Conservation (phyloP, 2,113 vertebrate species). For the Paramisgurnus dabryanus region DNA sequence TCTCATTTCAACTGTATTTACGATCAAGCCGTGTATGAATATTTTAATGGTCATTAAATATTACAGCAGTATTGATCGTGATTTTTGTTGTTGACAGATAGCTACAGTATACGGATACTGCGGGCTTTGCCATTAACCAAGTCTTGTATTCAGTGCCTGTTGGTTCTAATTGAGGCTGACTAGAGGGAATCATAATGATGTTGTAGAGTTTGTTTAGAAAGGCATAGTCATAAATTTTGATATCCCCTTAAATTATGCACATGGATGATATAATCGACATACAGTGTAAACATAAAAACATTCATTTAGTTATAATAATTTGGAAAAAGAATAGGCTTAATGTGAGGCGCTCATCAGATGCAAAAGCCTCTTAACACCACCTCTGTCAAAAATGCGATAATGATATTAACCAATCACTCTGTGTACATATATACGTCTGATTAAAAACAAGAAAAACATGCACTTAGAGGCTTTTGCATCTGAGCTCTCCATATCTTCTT, state of each 20-base stretch:
- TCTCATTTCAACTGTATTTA: conserved; percentile 52
- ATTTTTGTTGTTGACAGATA: conserved; percentile 66
- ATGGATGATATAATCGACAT: conserved; percentile 23
- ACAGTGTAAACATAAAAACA: conserved; percentile 9
- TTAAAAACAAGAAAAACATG: too few species aligned
- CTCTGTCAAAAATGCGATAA: too few species aligned
- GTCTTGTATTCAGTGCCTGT: conserved; percentile 57
- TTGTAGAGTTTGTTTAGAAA: conserved; percentile 30
- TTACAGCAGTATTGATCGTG: conserved; percentile 67
- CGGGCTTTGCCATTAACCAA: conserved; percentile 71
- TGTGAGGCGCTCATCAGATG: too few species aligned
- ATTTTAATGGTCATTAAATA: conserved; percentile 68
- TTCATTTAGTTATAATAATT: not conserved
- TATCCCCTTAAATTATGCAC: conserved; percentile 34
- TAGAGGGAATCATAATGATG: conserved; percentile 34
- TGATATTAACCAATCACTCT: too few species aligned
- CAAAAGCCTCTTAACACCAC: too few species aligned
- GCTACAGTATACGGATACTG: conserved; percentile 70
- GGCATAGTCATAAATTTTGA: conserved; percentile 38
- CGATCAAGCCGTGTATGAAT: conserved; percentile 55
- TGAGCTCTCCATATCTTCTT: too few species aligned
- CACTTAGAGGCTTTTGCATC: too few species aligned
- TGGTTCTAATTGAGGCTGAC: conserved; percentile 62
- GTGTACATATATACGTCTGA: too few species aligned
- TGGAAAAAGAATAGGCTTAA: not conserved